Evolutionary conservation across 2,888 invertebrate genomes (phyloP).

Genomic region (Micoletzkya japonica): DNA sequence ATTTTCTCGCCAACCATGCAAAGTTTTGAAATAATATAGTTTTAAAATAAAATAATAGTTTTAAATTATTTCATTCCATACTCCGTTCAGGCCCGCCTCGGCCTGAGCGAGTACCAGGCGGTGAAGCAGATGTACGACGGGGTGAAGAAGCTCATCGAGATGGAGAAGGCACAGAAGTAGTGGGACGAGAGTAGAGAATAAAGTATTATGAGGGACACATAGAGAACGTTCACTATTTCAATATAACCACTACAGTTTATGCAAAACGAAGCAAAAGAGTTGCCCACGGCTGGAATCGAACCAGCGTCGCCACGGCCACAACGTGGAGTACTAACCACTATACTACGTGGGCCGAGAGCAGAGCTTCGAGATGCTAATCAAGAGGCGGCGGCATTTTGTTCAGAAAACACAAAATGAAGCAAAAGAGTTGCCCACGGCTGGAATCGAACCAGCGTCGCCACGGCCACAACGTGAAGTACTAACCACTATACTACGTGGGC

Average conservation of each 20-base stretch:
- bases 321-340: constrained; percentile 56
- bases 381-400: no score
- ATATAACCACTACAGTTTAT: no score
- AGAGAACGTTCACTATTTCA: no score
- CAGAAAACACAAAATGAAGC: no score
- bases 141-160: constrained; percentile 85
- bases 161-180: constrained; percentile 76
- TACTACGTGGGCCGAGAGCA: constrained; percentile 49
- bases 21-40: no score
- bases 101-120: constrained; percentile 75
- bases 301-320: constrained; percentile 53
- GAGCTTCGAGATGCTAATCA: no score
- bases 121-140: constrained; percentile 80
- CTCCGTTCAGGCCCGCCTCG: constrained; percentile 74
- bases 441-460: constrained; percentile 53
- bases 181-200: no score
- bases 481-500: constrained; percentile 55
- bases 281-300: constrained; percentile 44
- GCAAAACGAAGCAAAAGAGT: constrained; percentile 27
- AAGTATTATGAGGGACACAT: no score
- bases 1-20: no score
- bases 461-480: constrained; percentile 56
- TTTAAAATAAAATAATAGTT: no score
- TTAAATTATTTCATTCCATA: constrained; percentile 36
- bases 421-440: constrained; percentile 31